Base-by-base conservation (phyloP, 2,888 invertebrate genomes). In the Drosophila limbata region DNA sequence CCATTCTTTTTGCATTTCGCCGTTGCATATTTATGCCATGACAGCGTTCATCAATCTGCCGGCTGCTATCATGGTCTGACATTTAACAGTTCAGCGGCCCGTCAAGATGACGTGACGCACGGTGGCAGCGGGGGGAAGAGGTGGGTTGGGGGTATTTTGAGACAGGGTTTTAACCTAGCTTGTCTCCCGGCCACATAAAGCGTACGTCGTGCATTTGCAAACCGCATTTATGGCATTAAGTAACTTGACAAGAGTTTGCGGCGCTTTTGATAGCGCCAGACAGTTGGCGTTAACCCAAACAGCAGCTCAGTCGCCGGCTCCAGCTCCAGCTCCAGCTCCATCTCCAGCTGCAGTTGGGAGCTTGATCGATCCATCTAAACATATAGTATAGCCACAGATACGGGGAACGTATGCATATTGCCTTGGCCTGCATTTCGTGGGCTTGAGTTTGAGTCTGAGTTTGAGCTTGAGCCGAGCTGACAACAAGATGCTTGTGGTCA, bases 401-500 rank as follows among this genome's bases (percentile, higher is more conserved):
- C 35, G 15, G 61, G 21, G 17, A 39, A 52, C 48, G 62, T 70
- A 74, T 76, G 75, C 75, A 80, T 66, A 64, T 75, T 87, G 84
- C 81, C 89, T 84, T 88, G 84, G 89, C 87, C 84, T 79, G 89
- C 74, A 84, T 88, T 81, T 85, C 44, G 52, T 71, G 67, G 67
- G 67, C 77, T 67, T 64, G 35, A 59, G 65, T 51, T 61, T 42
- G 42, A 72, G 37, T 40, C 39, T 25, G 25, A 21, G 21, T 3
- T 25, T 42, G 42, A 72, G 42, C 40, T 44, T 79, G 79, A 79
- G 79, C 59, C 52, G 48, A 73, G 69, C 84, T 75, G 74, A 69
- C 79, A 79, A 80, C 81, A 69, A 75, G 70, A 75, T 65, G 88
- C 85, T 88, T 88, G 85, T 88, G 86, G 86, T 89, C 86, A 85